Percentiles rank a stretch among this genome's conserved stretches.
phyloP scores from a whole-genome alignment of 2,113 vertebrate species.

The Diadophis punctatus region DNA sequence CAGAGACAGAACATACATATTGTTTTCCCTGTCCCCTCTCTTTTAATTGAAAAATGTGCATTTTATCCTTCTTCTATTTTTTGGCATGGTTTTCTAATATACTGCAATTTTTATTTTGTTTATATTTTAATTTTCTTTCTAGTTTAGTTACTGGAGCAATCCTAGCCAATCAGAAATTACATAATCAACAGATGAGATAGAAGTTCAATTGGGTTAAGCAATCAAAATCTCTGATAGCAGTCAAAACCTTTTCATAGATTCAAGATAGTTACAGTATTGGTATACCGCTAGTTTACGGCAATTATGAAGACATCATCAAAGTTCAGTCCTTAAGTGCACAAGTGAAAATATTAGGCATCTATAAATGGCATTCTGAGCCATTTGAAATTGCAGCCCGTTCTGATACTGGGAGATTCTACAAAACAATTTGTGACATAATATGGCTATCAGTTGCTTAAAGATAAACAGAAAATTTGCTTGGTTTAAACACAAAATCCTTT shows the following conservation, averaged over 20 bases:
- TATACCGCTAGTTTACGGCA: not conserved
- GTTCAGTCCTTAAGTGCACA: not conserved
- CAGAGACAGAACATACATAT: not conserved
- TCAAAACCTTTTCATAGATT: not conserved
- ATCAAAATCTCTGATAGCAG: not conserved
- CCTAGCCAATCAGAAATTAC: not conserved
- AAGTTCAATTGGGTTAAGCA: not conserved
- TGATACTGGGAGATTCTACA: not conserved
- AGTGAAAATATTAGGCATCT: not conserved
- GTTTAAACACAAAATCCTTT: not conserved
- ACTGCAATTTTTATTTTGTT: not conserved
- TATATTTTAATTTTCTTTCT: not conserved
- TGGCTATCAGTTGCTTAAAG: not conserved
- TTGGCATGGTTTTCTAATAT: not conserved
- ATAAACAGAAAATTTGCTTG: not conserved
- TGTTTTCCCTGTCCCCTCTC: rapidly evolving
- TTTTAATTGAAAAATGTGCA: not conserved
- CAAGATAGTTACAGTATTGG: not conserved
- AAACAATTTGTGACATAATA: not conserved
- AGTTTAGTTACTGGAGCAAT: not conserved
- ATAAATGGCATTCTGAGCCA: not conserved
- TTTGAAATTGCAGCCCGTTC: not conserved
- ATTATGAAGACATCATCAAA: not conserved
- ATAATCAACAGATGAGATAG: not conserved
- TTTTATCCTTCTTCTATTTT: not conserved